Evolutionary conservation across 2,797 vertebrate species (phyloP).

Genomic region (Crenuchus spilurus): DNA sequence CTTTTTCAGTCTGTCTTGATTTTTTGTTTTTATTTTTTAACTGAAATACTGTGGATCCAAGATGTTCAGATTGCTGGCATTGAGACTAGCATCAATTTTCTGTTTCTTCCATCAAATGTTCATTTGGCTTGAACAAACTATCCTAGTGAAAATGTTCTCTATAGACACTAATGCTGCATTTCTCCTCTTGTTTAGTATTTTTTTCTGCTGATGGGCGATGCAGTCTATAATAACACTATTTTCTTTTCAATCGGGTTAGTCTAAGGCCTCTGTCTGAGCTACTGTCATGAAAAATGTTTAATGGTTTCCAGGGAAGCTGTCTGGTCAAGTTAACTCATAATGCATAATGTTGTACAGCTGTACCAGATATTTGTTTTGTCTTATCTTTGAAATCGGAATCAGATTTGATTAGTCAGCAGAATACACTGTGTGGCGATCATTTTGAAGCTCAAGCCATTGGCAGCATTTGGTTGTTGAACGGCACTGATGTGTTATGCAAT

Average conservation of each 20-base stretch:
- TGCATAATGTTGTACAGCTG: background rate
- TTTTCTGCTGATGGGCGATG: background rate
- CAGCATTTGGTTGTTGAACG: slow-evolving; percentile 16
- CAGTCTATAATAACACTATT: background rate
- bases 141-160: background rate
- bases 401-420: background rate
- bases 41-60: background rate
- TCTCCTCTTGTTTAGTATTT: background rate
- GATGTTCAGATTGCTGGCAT: no score
- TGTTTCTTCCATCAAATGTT: background rate
- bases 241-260: no score
- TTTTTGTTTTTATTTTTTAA: no score
- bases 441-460: background rate
- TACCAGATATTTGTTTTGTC: background rate
- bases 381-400: background rate
- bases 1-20: no score
- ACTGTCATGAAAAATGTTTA: background rate
- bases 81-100: no score
- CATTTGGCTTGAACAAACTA: background rate
- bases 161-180: background rate
- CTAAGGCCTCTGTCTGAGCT: background rate
- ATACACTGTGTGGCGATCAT: background rate
- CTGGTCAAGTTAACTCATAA: background rate
- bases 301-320: background rate
- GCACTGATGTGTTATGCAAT: slow-evolving; percentile 45